These are phyloP conservation scores for Gorsachius goisagi DNA, from an alignment of 2,113 vertebrate genomes.

Conservation along the genomic window DNA sequence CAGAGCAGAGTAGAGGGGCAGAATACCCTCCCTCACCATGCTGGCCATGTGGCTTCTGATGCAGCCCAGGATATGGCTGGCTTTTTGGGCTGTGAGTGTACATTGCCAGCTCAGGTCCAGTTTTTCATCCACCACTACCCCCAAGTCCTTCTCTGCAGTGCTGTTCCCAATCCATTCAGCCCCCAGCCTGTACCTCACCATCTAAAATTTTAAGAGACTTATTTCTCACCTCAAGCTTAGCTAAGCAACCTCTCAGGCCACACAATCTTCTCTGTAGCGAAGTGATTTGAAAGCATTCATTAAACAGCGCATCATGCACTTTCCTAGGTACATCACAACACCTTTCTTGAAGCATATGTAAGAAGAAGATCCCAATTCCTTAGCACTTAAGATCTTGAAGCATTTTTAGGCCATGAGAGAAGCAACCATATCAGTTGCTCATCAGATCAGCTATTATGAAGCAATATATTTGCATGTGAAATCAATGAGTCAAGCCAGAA, in stretches of 20 bases:
- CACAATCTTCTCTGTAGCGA: neutral
- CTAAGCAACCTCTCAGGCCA: neutral
- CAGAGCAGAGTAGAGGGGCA: neutral
- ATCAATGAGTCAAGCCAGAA: neutral
- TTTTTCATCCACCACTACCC: neutral
- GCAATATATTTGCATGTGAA: neutral
- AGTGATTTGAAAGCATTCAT: neutral
- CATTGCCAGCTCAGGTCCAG: neutral
- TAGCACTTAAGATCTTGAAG: neutral
- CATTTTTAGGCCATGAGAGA: neutral
- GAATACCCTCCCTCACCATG: accelerated
- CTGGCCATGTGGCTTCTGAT: accelerated
- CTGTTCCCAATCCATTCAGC: neutral
- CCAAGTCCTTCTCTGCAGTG: neutral
- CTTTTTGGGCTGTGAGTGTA: accelerated
- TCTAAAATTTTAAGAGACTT: neutral
- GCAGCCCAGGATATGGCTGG: neutral
- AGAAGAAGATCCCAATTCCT: neutral
- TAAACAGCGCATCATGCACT: accelerated
- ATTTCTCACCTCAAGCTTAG: neutral
- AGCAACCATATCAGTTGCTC: neutral
- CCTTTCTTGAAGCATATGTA: accelerated
- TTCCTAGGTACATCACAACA: neutral
- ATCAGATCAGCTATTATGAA: neutral
- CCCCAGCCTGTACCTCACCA: neutral